Percentiles rank a stretch among this genome's conserved stretches.
These are phyloP conservation scores for Drosophila willistoni DNA, from an alignment of 1,140 invertebrate species.

Conservation along the genomic window DNA sequence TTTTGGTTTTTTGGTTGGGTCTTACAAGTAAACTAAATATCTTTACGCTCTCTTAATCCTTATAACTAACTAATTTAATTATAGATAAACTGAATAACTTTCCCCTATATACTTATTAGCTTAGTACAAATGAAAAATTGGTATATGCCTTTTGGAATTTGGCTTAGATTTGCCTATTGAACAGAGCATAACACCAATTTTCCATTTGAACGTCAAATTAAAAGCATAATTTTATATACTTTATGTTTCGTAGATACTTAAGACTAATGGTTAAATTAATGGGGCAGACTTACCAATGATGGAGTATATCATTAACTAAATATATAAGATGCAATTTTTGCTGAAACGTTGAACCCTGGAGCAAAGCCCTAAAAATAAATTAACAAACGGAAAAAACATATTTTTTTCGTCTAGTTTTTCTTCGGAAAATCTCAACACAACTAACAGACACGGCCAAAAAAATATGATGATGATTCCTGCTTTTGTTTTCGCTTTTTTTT, in stretches of 20 bases:
- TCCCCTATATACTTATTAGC: neutral
- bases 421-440: conserved; percentile 60
- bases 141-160: no score
- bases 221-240: neutral
- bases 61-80: conserved; percentile 23
- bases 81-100: neutral
- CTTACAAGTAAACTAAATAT: conserved; percentile 1
- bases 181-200: neutral
- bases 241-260: neutral
- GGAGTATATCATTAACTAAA: conserved; percentile 98
- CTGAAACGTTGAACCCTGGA: conserved; percentile 91
- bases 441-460: conserved; percentile 52
- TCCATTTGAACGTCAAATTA: neutral
- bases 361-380: conserved; percentile 88
- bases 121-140: neutral
- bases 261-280: conserved; percentile 15
- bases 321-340: conserved; percentile 98
- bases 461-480: conserved; percentile 51
- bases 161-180: no score
- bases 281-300: conserved; percentile 94
- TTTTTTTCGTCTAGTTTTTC: conserved; percentile 60
- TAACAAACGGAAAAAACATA: conserved; percentile 80
- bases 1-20: conserved; percentile 12
- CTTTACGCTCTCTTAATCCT: neutral
- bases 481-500: conserved; percentile 3